Conservation (phyloP, 2,797 vertebrate genomes). For the Coranthus polyacanthus region DNA sequence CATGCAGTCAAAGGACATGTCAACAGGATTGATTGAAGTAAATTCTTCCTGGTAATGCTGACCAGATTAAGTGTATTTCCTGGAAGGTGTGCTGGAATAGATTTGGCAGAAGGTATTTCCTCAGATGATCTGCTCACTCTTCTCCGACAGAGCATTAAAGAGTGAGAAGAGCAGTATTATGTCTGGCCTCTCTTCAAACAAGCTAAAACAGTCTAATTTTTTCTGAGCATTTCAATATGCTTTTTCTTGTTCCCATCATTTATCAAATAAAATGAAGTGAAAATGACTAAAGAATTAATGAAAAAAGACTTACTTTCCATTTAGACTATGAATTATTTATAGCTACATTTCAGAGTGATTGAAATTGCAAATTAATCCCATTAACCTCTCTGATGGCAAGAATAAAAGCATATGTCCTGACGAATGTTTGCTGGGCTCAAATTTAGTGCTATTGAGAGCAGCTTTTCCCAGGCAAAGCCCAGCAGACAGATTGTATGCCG, state of each 20-base stretch:
- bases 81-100: slow-evolving; percentile 68
- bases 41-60: slow-evolving; percentile 61
- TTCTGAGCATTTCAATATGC: slow-evolving; percentile 43
- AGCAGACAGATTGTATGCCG: slow-evolving; percentile 77
- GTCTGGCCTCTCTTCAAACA: slow-evolving; percentile 13
- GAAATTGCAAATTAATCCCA: slow-evolving; percentile 81
- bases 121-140: slow-evolving; percentile 62
- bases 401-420: slow-evolving; percentile 81
- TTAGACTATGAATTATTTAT: slow-evolving; percentile 78
- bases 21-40: slow-evolving; percentile 25
- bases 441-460: slow-evolving; percentile 77
- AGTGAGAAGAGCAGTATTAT: slow-evolving; percentile 54
- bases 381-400: slow-evolving; percentile 78
- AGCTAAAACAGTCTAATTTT: slow-evolving; percentile 34
- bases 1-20: background rate
- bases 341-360: slow-evolving; percentile 72
- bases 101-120: slow-evolving; percentile 55
- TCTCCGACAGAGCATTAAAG: slow-evolving; percentile 57
- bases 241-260: slow-evolving; percentile 45
- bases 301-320: slow-evolving; percentile 55
- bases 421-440: slow-evolving; percentile 77
- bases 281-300: slow-evolving; percentile 73
- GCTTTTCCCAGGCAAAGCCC: slow-evolving; percentile 66
- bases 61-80: slow-evolving; percentile 71
- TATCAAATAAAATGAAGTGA: slow-evolving; percentile 44